Conservation (phyloP, 1,140 invertebrate genomes). For the Harpegnathos saltator region DNA sequence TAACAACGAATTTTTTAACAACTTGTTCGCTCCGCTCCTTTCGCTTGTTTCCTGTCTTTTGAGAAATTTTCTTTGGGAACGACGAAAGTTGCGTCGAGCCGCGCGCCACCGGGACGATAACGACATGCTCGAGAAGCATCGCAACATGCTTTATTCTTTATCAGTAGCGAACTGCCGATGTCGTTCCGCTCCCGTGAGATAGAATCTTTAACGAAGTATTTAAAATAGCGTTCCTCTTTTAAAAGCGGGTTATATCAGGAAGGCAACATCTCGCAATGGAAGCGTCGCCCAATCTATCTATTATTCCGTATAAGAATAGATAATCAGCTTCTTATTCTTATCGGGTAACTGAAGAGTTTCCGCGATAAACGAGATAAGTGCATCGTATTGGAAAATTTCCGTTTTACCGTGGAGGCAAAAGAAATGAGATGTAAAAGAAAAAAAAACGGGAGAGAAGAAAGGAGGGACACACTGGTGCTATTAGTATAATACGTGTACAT, state of each 20-base stretch:
- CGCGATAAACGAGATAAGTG: not conserved
- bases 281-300: not conserved
- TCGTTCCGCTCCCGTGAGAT: slow-evolving; percentile 10
- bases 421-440: not conserved
- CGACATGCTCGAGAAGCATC: slow-evolving; percentile 35
- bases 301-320: slow-evolving; percentile 37
- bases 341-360: not conserved
- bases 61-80: slow-evolving; percentile 28
- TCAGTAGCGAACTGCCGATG: slow-evolving; percentile 25
- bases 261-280: slow-evolving; percentile 23
- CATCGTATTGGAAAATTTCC: not conserved
- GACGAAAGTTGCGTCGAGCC: slow-evolving; percentile 22
- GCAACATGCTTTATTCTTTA: slow-evolving; percentile 47
- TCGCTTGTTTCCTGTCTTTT: slow-evolving; percentile 39
- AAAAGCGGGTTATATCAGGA: slow-evolving; percentile 2
- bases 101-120: slow-evolving; percentile 23
- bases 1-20: not conserved
- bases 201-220: slow-evolving; percentile 37
- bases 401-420: not conserved
- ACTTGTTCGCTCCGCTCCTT: not conserved
- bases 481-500: not conserved
- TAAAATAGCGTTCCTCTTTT: slow-evolving; percentile 32
- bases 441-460: too few relatives aligned
- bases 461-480: too few relatives aligned
- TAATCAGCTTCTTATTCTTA: slow-evolving; percentile 22